Conservation (phyloP, 2,797 vertebrate species). For the Euthynnus affinis region DNA sequence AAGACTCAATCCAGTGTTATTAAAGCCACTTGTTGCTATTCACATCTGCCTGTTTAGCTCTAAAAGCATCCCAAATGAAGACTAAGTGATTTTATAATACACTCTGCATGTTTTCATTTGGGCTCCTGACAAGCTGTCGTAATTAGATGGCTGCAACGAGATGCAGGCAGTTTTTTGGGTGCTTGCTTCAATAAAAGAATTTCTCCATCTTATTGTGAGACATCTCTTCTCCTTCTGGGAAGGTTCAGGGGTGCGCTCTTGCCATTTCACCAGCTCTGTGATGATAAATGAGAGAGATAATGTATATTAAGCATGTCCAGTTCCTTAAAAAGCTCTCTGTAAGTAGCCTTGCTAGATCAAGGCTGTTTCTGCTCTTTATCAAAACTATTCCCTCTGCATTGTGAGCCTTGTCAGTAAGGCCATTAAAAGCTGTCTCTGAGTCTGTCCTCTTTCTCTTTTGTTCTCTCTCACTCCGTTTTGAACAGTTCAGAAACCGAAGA, state of each 20-base stretch:
- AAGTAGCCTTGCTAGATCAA: slow-evolving; percentile 91
- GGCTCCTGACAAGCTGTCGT: slow-evolving; percentile 45
- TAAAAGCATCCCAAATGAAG: slow-evolving; percentile 42
- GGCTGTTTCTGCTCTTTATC: slow-evolving; percentile 92
- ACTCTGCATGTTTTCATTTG: slow-evolving; percentile 51
- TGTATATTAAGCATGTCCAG: slow-evolving; percentile 91
- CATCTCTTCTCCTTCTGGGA: slow-evolving; percentile 76
- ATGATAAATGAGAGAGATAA: slow-evolving; percentile 92
- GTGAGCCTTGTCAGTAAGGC: slow-evolving; percentile 83
- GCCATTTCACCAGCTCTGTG: slow-evolving; percentile 87
- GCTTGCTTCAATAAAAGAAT: slow-evolving; percentile 85
- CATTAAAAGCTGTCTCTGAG: slow-evolving; percentile 35
- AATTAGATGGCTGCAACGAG: slow-evolving; percentile 66
- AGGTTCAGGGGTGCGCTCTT: slow-evolving; percentile 83
- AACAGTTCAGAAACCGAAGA: slow-evolving; percentile 3
- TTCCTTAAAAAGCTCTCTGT: slow-evolving; percentile 84
- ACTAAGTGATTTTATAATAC: slow-evolving; percentile 44
- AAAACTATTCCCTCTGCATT: slow-evolving; percentile 89
- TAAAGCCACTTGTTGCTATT: slow-evolving; percentile 26
- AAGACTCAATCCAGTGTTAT: slow-evolving; percentile 22
- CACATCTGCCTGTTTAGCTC: slow-evolving; percentile 31
- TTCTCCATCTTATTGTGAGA: slow-evolving; percentile 65
- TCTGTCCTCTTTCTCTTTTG: neutral
- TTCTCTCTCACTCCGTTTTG: slow-evolving; percentile 1
- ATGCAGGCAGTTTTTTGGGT: slow-evolving; percentile 76